Evolutionary conservation across 2,113 vertebrate species (phyloP).

Genomic region (Scartelaos histophorus): DNA sequence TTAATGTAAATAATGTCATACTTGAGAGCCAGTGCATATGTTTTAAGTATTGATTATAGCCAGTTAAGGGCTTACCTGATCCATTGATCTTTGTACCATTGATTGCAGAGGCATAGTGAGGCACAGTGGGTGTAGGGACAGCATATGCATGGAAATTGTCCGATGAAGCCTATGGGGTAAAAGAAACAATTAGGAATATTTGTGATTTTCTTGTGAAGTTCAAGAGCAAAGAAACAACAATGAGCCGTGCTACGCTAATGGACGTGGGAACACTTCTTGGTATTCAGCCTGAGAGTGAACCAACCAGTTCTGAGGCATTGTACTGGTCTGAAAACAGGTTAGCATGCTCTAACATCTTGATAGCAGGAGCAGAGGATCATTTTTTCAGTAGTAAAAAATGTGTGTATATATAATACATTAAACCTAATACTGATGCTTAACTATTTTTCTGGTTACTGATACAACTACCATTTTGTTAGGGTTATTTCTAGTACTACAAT

Average conservation of each 20-base stretch:
- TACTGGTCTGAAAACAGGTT: constrained; percentile 6
- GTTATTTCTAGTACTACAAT: too few species aligned
- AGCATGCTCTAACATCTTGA: not conserved
- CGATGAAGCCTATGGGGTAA: constrained; percentile 45
- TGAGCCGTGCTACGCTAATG: not conserved
- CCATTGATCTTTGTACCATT: constrained; percentile 56
- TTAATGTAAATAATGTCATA: constrained; percentile 18
- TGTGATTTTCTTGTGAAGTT: not conserved
- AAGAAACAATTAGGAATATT: constrained; percentile 10
- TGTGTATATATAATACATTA: too few species aligned
- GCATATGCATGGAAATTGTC: constrained; percentile 71
- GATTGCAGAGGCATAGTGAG: constrained; percentile 52
- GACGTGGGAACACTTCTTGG: constrained; percentile 1
- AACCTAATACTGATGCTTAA: too few species aligned
- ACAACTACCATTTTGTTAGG: too few species aligned
- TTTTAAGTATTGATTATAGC: constrained; percentile 19
- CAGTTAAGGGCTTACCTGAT: constrained; percentile 60
- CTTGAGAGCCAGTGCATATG: not conserved
- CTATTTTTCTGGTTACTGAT: too few species aligned
- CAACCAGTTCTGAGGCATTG: constrained; percentile 61
- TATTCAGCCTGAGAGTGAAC: constrained; percentile 43
- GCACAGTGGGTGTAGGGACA: constrained; percentile 78
- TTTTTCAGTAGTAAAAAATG: not conserved
- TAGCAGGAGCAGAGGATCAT: not conserved
- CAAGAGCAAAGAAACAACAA: not conserved